Conservation (phyloP, 2,113 vertebrate genomes). For the Hystrix brachyura region DNA sequence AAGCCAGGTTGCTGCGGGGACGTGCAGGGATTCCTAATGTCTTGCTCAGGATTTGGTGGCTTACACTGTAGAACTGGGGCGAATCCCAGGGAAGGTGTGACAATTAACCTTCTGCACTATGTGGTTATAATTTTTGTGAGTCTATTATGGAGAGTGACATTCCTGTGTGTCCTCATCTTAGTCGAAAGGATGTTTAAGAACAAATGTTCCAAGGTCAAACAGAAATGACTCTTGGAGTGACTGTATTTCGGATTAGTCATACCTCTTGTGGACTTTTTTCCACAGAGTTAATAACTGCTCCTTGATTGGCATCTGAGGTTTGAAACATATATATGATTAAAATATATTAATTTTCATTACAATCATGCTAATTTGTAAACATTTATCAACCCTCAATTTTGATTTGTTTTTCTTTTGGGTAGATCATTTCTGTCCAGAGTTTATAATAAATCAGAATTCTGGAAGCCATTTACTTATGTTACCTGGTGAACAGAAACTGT, state of each 20-base stretch:
- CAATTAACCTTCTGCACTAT: constrained; percentile 56
- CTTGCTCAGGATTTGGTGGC: not conserved
- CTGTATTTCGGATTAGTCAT: constrained; percentile 23
- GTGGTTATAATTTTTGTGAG: constrained; percentile 66
- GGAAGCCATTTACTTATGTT: constrained; percentile 38
- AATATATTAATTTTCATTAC: constrained; percentile 2
- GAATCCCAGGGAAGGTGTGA: constrained; percentile 49
- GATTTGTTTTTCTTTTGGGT: constrained; percentile 4
- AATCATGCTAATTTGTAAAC: not conserved
- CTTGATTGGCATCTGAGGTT: not conserved
- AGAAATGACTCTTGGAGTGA: constrained; percentile 14
- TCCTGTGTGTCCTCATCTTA: constrained; percentile 42
- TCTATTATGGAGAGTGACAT: constrained; percentile 45
- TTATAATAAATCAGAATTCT: constrained; percentile 28
- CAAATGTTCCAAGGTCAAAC: constrained; percentile 55
- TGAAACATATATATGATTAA: constrained; percentile 4
- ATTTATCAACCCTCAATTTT: constrained; percentile 21
- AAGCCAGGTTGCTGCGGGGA: not conserved
- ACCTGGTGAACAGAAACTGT: not conserved
- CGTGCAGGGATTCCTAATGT: not conserved
- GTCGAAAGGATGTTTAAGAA: constrained; percentile 49
- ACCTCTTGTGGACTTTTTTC: not conserved
- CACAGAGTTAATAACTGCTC: not conserved
- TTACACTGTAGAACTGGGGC: constrained; percentile 1
- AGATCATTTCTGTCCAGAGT: not conserved